Percentiles rank a stretch among this genome's conserved stretches.
phyloP scores from a whole-genome alignment of 2,113 vertebrate species.

The Xiphophorus maculatus region DNA sequence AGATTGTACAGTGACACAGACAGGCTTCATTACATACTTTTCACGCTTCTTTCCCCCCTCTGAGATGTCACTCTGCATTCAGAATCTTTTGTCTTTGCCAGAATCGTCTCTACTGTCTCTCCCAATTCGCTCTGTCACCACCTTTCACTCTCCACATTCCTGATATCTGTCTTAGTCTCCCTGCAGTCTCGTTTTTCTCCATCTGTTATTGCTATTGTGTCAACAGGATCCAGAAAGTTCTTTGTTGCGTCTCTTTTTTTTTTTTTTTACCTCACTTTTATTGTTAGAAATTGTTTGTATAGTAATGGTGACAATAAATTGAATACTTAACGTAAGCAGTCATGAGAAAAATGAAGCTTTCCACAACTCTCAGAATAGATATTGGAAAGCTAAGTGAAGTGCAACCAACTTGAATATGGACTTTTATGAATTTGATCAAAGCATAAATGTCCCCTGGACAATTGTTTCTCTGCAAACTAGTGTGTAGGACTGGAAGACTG shows the following conservation, averaged over 20 bases:
- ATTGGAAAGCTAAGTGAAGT: too few relatives aligned
- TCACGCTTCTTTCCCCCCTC: slow-evolving; percentile 50
- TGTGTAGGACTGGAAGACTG: too few relatives aligned
- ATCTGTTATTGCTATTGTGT: background rate
- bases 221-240: slow-evolving; percentile 6
- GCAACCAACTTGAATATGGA: too few relatives aligned
- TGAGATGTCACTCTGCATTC: slow-evolving; percentile 60
- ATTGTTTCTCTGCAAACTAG: too few relatives aligned
- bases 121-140: slow-evolving; percentile 28
- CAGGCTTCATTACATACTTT: slow-evolving; percentile 61
- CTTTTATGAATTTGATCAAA: too few relatives aligned
- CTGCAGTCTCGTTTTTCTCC: slow-evolving; percentile 26
- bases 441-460: too few relatives aligned
- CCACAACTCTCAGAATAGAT: too few relatives aligned
- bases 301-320: too few relatives aligned
- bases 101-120: slow-evolving; percentile 7
- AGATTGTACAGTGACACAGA: slow-evolving; percentile 43
- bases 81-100: slow-evolving; percentile 35
- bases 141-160: slow-evolving; percentile 42
- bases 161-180: slow-evolving; percentile 34
- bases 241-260: background rate
- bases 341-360: too few relatives aligned
- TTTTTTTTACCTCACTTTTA: background rate
- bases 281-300: background rate
- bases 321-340: too few relatives aligned